phyloP scores from a whole-genome alignment of 2,113 vertebrate genomes.

The Solenodon paradoxus region DNA sequence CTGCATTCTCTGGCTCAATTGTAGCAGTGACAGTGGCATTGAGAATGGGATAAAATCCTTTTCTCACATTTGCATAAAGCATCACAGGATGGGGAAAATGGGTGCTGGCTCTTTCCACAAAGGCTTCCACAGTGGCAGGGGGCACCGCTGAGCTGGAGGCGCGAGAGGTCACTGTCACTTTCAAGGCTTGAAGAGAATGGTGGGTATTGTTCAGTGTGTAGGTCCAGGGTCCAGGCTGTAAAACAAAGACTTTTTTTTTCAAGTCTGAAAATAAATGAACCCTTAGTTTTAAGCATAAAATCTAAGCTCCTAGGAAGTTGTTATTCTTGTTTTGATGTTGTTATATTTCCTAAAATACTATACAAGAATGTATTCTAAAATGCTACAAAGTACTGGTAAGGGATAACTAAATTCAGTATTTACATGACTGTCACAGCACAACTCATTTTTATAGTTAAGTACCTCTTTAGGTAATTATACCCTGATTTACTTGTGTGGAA shows the following conservation, averaged over 20 bases:
- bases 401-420: not conserved
- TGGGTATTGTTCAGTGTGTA: conserved; percentile 76
- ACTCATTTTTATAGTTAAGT: not conserved
- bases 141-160: conserved; percentile 54
- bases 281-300: not conserved
- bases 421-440: not conserved
- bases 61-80: conserved; percentile 79
- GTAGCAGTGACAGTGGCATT: conserved; percentile 77
- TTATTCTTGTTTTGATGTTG: not conserved
- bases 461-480: not conserved
- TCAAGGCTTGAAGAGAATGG: conserved; percentile 62
- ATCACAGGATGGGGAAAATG: conserved; percentile 70
- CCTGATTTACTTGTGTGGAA: not conserved
- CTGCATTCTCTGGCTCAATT: conserved; percentile 71
- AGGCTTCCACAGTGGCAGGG: conserved; percentile 69
- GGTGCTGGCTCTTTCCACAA: conserved; percentile 66
- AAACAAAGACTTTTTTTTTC: conserved; percentile 55
- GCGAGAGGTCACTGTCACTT: conserved; percentile 76
- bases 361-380: not conserved
- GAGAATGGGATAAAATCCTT: conserved; percentile 75
- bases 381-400: not conserved
- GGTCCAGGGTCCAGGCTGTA: conserved; percentile 79
- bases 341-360: not conserved
- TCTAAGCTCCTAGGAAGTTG: not conserved
- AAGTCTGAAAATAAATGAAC: not conserved